A percentile compares a stretch with the other conserved stretches of the same genome.
Conservation (phyloP, 2,797 vertebrate genomes). For the Carapus acus region DNA sequence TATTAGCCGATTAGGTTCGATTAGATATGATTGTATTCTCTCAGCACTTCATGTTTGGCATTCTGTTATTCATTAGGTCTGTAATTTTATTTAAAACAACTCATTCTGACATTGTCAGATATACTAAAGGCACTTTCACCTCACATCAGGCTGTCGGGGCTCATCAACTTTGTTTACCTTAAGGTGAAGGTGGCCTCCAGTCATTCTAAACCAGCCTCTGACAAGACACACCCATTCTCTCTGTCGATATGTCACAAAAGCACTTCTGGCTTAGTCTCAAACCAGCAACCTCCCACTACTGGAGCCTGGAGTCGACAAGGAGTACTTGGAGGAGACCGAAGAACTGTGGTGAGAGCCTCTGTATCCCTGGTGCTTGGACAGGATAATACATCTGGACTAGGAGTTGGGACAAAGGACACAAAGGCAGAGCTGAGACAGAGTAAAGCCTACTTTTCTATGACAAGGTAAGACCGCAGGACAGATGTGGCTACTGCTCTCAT, state of each 20-base stretch:
- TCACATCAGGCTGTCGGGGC: slow-evolving; percentile 22
- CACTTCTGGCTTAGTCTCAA: slow-evolving; percentile 11
- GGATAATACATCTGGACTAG: slow-evolving; percentile 17
- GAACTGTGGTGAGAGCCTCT: slow-evolving; percentile 4
- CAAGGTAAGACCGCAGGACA: slow-evolving; percentile 36
- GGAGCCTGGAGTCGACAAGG: slow-evolving; percentile 4
- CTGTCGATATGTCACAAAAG: slow-evolving; percentile 38
- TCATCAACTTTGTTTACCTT: slow-evolving; percentile 37
- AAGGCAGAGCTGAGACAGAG: background rate
- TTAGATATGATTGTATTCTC: background rate
- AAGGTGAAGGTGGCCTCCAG: slow-evolving; percentile 36
- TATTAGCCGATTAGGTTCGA: background rate
- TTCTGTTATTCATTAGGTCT: slow-evolving; percentile 2
- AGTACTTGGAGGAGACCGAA: background rate
- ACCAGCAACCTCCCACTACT: slow-evolving; percentile 15
- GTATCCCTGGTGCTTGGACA: background rate
- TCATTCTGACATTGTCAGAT: background rate
- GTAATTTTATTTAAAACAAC: background rate
- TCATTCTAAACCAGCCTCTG: slow-evolving; percentile 36
- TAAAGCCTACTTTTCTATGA: background rate
- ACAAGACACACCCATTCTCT: slow-evolving; percentile 49
- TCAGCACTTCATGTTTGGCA: background rate
- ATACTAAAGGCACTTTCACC: background rate
- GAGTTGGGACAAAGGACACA: background rate
- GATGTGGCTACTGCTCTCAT: background rate